Conservation (phyloP, 2,113 vertebrate genomes). For the Dinomys branickii region DNA sequence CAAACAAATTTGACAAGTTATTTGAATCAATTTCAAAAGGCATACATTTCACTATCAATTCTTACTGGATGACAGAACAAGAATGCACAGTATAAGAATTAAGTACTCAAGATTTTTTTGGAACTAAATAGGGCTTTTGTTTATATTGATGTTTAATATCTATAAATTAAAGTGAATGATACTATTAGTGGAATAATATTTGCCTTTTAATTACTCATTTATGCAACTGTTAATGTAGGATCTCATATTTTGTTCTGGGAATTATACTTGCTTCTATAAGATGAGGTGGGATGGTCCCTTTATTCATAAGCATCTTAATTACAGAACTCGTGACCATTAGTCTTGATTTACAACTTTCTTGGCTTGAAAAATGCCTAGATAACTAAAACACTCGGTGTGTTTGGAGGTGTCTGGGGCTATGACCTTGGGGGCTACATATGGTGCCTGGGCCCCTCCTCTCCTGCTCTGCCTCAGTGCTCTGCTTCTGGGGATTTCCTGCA, state of each 20-base stretch:
- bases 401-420: background rate
- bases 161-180: slow-evolving; percentile 2
- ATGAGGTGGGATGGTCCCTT: background rate
- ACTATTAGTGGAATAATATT: background rate
- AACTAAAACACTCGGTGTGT: background rate
- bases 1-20: background rate
- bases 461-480: background rate
- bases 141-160: background rate
- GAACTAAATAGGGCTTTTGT: background rate
- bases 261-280: background rate
- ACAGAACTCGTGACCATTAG: background rate
- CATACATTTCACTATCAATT: background rate
- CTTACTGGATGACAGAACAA: background rate
- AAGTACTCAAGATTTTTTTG: background rate
- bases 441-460: background rate
- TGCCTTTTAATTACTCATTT: background rate
- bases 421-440: background rate
- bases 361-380: background rate
- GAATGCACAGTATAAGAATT: background rate
- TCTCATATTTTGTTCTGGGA: background rate
- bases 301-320: background rate
- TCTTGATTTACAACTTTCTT: background rate
- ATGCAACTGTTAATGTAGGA: background rate
- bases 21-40: background rate
- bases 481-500: background rate